Evolutionary conservation across 2,113 vertebrate genomes (phyloP).

Genomic region (Tragelaphus buxtoni): DNA sequence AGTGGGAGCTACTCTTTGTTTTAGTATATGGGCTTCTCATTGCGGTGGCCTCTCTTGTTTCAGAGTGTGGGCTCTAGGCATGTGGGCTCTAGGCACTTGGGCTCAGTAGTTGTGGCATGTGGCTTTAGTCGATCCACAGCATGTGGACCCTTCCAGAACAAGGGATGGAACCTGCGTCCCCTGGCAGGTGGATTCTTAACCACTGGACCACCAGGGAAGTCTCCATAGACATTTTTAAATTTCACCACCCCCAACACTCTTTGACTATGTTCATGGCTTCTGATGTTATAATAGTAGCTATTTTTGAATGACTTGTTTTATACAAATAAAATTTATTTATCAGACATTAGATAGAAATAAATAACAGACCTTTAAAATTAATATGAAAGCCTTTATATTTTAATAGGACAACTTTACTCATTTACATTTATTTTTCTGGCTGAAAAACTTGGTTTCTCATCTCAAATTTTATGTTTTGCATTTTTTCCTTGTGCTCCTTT

Average conservation of each 20-base stretch:
- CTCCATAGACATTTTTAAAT: background rate
- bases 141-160: background rate
- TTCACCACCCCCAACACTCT: background rate
- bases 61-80: background rate
- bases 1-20: background rate
- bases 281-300: slow-evolving; percentile 43
- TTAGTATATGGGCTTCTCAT: background rate
- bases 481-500: background rate
- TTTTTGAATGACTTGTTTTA: slow-evolving; percentile 19
- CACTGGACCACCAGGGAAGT: background rate
- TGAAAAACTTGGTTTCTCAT: background rate
- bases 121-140: background rate
- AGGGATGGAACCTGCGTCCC: background rate
- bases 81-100: rapidly evolving
- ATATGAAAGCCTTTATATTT: background rate
- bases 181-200: background rate
- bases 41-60: background rate
- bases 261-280: background rate
- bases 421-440: background rate
- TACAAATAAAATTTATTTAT: slow-evolving; percentile 57
- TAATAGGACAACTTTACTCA: background rate
- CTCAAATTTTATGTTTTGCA: background rate
- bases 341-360: slow-evolving; percentile 20
- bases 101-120: background rate
- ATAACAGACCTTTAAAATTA: background rate